Conservation (phyloP, 2,797 vertebrate species). For the Karalla daura region DNA sequence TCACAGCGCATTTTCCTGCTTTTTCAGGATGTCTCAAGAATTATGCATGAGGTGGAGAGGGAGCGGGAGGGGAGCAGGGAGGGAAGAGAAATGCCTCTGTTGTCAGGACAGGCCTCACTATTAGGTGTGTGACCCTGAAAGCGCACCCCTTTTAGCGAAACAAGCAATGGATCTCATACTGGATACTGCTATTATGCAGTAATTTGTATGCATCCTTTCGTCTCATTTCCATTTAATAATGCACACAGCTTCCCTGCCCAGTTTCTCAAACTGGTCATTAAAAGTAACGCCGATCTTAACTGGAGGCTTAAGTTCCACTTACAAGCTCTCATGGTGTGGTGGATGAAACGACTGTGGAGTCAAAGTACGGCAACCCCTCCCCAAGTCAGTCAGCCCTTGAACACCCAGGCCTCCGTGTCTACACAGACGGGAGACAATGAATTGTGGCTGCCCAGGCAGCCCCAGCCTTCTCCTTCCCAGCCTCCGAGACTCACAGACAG, state of each 20-base stretch:
- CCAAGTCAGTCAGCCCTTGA: constrained; percentile 42
- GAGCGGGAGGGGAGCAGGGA: constrained; percentile 38
- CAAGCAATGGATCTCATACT: constrained; percentile 75
- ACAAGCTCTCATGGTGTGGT: constrained; percentile 41
- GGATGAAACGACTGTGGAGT: constrained; percentile 59
- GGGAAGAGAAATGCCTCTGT: constrained; percentile 63
- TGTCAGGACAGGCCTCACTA: constrained; percentile 72
- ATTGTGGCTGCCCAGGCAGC: constrained; percentile 65
- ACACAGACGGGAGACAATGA: constrained; percentile 71
- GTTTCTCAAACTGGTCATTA: constrained; percentile 70
- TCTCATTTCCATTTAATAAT: constrained; percentile 76
- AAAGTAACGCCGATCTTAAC: constrained; percentile 71
- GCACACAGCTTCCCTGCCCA: constrained; percentile 59
- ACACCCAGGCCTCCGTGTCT: constrained; percentile 56
- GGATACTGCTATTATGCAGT: constrained; percentile 73
- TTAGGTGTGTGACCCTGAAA: constrained; percentile 79
- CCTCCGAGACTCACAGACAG: constrained; percentile 76
- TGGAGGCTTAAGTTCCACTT: constrained; percentile 63
- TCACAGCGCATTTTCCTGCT: constrained; percentile 57
- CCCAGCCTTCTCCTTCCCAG: constrained; percentile 69
- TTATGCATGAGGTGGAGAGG: constrained; percentile 65
- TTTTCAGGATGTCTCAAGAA: constrained; percentile 62
- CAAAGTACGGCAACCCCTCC: constrained; percentile 52
- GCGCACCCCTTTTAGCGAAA: constrained; percentile 77
- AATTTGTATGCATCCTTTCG: constrained; percentile 73